phyloP scores from a whole-genome alignment of 2,888 invertebrate genomes.

The Schizaphis graminum region DNA sequence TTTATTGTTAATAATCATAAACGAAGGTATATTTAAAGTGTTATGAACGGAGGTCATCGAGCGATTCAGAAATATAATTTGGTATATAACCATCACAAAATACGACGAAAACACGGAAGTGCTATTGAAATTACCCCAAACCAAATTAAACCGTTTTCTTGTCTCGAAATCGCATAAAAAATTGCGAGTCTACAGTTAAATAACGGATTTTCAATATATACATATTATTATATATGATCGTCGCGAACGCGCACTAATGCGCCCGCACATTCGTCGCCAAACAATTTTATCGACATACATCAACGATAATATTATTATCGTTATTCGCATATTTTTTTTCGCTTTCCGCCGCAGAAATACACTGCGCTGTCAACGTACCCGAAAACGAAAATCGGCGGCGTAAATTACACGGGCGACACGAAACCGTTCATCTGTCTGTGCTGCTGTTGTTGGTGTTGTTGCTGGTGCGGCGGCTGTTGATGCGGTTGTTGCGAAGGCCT shows the following conservation, averaged over 20 bases:
- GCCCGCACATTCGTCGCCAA: too few relatives aligned
- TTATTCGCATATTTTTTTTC: neutral
- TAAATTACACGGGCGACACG: constrained; percentile 55
- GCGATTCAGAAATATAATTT: too few relatives aligned
- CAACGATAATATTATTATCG: neutral
- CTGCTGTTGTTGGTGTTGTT: constrained; percentile 53
- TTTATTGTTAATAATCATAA: too few relatives aligned
- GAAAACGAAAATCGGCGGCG: neutral
- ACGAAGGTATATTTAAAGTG: too few relatives aligned
- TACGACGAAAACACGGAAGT: neutral
- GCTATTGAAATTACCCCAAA: neutral
- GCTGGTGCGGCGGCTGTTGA: constrained; percentile 51
- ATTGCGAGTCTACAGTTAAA: neutral
- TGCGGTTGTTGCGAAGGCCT: constrained; percentile 48
- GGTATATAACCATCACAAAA: neutral
- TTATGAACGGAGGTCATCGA: neutral
- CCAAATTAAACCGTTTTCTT: neutral
- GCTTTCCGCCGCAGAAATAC: neutral
- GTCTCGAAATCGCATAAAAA: neutral
- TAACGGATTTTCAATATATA: neutral
- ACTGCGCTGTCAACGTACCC: neutral
- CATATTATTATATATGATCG: neutral
- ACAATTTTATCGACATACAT: neutral
- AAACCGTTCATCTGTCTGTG: constrained; percentile 60
- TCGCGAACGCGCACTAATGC: neutral